A percentile compares a stretch with the other conserved stretches of the same genome.
phyloP scores from a whole-genome alignment of 2,113 vertebrate genomes.

The Xenotilapia caudafasciata region DNA sequence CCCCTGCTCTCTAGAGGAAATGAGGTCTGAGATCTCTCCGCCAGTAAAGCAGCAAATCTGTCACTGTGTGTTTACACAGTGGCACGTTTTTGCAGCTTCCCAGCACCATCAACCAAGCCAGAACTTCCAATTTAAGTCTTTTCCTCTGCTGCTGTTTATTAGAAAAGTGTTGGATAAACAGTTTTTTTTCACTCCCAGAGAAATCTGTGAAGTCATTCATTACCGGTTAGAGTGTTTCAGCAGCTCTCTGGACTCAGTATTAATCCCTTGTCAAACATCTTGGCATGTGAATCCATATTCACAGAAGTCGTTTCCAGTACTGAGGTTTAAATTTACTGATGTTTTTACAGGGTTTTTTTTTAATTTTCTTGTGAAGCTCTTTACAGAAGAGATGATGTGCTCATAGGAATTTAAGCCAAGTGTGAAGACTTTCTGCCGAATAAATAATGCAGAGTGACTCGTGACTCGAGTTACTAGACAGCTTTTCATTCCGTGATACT shows the following conservation, averaged over 20 bases:
- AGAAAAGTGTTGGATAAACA: conserved; percentile 44
- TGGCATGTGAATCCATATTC: conserved; percentile 29
- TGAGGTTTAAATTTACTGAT: conserved; percentile 11
- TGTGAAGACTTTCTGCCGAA: background rate
- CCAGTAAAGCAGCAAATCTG: conserved; percentile 25
- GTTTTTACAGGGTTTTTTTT: background rate
- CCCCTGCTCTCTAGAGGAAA: conserved; percentile 34
- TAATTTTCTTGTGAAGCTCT: background rate
- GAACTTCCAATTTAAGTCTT: conserved; percentile 28
- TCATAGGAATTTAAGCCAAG: background rate
- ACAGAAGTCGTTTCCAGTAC: conserved; percentile 24
- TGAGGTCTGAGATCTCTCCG: conserved; percentile 35
- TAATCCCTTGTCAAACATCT: conserved; percentile 41
- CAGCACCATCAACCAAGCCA: background rate
- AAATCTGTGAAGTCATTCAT: conserved; percentile 50
- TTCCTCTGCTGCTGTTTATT: conserved; percentile 37
- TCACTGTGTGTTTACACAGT: conserved; percentile 39
- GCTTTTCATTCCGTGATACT: background rate
- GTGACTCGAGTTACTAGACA: background rate
- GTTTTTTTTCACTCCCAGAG: background rate
- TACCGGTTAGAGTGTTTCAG: background rate
- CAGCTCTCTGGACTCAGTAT: background rate
- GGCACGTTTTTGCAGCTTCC: conserved; percentile 22
- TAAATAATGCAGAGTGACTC: background rate
- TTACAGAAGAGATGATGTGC: background rate